A percentile compares a stretch with the other conserved stretches of the same genome.
phyloP scores from a whole-genome alignment of 2,888 invertebrate species.

The Ormyrus rosae region DNA sequence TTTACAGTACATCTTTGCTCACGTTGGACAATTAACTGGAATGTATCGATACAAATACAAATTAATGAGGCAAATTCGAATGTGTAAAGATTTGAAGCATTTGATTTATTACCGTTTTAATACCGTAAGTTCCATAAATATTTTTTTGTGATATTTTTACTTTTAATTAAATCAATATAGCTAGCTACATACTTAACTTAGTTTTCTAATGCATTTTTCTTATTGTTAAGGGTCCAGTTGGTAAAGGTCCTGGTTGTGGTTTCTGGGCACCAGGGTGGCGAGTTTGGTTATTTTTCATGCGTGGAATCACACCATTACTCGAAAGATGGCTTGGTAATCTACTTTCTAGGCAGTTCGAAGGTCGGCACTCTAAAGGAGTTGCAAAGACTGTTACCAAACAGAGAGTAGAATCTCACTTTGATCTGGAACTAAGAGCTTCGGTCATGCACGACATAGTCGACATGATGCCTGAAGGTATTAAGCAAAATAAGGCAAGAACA shows the following conservation, averaged over 20 bases:
- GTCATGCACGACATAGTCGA: constrained; percentile 99
- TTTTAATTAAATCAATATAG: not conserved
- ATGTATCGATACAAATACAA: constrained; percentile 99
- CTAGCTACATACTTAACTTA: too few species aligned
- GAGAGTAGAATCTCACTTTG: constrained; percentile 99
- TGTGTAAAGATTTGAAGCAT: constrained; percentile 99
- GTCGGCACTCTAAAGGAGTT: constrained; percentile 99
- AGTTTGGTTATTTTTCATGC: constrained; percentile 99
- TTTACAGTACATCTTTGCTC: constrained; percentile 98
- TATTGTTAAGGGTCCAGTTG: constrained; percentile 90
- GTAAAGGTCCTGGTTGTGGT: constrained; percentile 99
- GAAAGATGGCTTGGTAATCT: constrained; percentile 99
- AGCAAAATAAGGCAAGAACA: constrained; percentile 99
- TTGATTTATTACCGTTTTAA: constrained; percentile 99
- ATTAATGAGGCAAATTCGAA: constrained; percentile 98
- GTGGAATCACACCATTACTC: constrained; percentile 97
- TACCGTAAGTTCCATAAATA: constrained; percentile 83
- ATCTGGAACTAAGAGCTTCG: constrained; percentile 97
- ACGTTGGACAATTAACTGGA: constrained; percentile 99
- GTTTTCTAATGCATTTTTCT: constrained; percentile 4
- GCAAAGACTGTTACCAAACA: constrained; percentile 99
- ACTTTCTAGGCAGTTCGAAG: constrained; percentile 98
- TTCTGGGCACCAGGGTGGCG: constrained; percentile 99
- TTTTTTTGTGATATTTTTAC: not conserved
- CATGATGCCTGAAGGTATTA: constrained; percentile 99